Percentiles rank a stretch among this genome's conserved stretches.
phyloP scores from a whole-genome alignment of 2,888 invertebrate species.

The Rhagonycha lutea region DNA sequence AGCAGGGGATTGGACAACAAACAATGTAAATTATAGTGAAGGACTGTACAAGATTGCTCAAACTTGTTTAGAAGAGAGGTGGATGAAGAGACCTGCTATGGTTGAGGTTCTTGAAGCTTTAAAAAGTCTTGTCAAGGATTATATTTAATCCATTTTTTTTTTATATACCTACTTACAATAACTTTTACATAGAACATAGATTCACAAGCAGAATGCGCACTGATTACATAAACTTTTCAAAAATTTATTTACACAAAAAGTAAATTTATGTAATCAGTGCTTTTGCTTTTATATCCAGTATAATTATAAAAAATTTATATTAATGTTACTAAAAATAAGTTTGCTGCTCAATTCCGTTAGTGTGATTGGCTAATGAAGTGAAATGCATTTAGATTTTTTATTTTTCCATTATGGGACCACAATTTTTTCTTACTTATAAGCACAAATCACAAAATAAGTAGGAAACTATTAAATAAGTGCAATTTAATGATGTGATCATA shows the following conservation, averaged over 20 bases:
- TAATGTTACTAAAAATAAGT: neutral
- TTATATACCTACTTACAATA: neutral
- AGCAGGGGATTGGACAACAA: conserved; percentile 58
- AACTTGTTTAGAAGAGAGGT: conserved; percentile 59
- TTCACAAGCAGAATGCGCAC: no score
- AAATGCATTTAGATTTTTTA: neutral
- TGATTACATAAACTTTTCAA: neutral
- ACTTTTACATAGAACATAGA: no score
- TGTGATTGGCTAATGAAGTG: no score
- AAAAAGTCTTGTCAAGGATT: conserved; percentile 40
- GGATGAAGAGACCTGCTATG: conserved; percentile 65
- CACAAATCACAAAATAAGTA: neutral
- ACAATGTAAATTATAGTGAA: conserved; percentile 53
- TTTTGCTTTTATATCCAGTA: no score
- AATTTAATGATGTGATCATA: neutral
- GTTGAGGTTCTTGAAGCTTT: conserved; percentile 57
- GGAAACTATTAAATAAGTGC: neutral
- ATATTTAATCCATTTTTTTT: conserved; percentile 32
- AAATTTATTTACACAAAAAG: no score
- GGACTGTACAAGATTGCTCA: conserved; percentile 61
- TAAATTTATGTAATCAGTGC: no score
- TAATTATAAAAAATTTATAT: no score
- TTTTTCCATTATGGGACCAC: neutral
- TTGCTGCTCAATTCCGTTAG: no score
- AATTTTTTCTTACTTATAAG: neutral